Evolutionary conservation across 2,888 invertebrate species (phyloP).

Genomic region (Latrodectus hesperus): DNA sequence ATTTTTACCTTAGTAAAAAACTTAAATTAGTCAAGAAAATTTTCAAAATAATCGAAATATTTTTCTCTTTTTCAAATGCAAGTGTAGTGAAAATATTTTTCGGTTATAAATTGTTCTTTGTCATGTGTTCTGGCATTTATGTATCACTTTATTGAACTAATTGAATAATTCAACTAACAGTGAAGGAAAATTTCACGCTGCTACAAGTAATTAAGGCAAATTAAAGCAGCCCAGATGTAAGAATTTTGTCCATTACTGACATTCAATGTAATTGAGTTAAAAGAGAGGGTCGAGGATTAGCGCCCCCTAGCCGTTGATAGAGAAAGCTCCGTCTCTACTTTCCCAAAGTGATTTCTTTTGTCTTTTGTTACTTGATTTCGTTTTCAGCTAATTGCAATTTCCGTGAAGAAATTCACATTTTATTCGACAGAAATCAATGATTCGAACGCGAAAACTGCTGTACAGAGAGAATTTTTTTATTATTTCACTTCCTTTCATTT

Average conservation of each 20-base stretch:
- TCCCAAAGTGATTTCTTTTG: constrained; percentile 24
- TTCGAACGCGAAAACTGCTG: constrained; percentile 55
- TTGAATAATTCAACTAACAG: constrained; percentile 59
- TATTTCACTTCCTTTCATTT: constrained; percentile 37
- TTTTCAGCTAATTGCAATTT: constrained; percentile 52
- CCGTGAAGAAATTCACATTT: constrained; percentile 56
- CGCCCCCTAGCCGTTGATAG: constrained; percentile 32
- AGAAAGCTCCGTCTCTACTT: constrained; percentile 25
- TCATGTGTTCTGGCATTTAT: constrained; percentile 36
- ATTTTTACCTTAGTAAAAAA: too few relatives aligned
- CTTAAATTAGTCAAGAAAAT: too few relatives aligned
- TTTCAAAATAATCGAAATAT: not conserved
- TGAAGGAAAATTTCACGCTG: constrained; percentile 60
- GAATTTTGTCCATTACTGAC: constrained; percentile 58
- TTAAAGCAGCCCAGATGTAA: constrained; percentile 55
- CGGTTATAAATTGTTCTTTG: constrained; percentile 16
- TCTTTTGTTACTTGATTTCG: constrained; percentile 55
- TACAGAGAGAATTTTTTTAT: constrained; percentile 26
- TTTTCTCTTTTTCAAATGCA: not conserved
- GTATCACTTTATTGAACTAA: constrained; percentile 55
- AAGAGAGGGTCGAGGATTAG: constrained; percentile 19
- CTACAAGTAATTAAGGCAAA: constrained; percentile 53
- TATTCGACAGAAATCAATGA: constrained; percentile 59
- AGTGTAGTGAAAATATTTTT: not conserved
- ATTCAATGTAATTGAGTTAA: constrained; percentile 57